Percentiles rank a stretch among this genome's conserved stretches.
Evolutionary conservation across 2,888 invertebrate genomes (phyloP).

Genomic region (Chrysolina haemoptera): DNA sequence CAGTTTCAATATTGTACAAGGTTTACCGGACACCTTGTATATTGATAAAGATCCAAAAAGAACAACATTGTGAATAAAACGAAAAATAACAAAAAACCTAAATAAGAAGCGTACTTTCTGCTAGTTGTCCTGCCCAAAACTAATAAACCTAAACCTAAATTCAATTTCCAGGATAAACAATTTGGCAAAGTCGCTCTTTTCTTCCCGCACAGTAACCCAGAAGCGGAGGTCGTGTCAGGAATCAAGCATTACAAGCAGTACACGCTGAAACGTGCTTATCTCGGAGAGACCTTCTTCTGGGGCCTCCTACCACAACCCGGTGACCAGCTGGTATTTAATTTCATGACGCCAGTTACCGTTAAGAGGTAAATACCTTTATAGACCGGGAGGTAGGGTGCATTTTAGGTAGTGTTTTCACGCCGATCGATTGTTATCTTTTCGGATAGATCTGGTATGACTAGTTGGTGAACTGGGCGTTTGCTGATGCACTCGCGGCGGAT

Average conservation of each 20-base stretch:
- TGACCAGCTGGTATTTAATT: constrained; percentile 86
- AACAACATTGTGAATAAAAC: too few relatives aligned
- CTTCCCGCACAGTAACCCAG: constrained; percentile 85
- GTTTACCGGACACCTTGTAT: too few relatives aligned
- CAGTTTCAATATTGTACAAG: too few relatives aligned
- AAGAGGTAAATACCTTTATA: constrained; percentile 74
- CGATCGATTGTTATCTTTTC: too few relatives aligned
- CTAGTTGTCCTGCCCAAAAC: background rate
- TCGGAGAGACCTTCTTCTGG: constrained; percentile 93
- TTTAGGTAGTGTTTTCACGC: too few relatives aligned
- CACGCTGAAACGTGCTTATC: constrained; percentile 85
- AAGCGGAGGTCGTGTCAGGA: constrained; percentile 79
- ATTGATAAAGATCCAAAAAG: too few relatives aligned
- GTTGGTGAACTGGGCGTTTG: too few relatives aligned
- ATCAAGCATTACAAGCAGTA: constrained; percentile 87
- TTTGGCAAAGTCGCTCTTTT: constrained; percentile 88
- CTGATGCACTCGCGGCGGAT: too few relatives aligned
- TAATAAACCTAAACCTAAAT: background rate
- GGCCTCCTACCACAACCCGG: constrained; percentile 88
- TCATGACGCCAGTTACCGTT: constrained; percentile 79
- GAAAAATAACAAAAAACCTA: too few relatives aligned
- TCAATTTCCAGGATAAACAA: constrained; percentile 81
- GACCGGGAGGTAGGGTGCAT: background rate
- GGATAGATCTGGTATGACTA: too few relatives aligned
- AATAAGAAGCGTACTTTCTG: background rate